Conservation (phyloP, 2,113 vertebrate genomes). For the Columbina picui region DNA sequence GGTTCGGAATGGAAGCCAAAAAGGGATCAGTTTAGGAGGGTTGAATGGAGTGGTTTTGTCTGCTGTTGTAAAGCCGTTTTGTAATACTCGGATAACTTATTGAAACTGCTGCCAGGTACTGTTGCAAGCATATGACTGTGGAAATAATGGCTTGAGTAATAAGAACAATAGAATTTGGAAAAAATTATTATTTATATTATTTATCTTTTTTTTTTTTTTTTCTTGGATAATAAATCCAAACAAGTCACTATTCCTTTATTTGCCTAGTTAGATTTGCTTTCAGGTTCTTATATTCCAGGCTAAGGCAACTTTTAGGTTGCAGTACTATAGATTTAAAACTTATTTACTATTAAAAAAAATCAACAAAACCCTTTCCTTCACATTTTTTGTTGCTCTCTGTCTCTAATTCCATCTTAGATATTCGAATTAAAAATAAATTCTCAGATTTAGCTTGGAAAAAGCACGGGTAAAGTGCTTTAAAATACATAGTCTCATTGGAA, state of each 20-base stretch:
- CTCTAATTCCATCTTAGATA: not conserved
- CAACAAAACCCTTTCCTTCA: not conserved
- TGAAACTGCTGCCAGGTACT: conserved; percentile 50
- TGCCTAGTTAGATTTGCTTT: not conserved
- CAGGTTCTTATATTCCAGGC: not conserved
- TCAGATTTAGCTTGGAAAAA: not conserved
- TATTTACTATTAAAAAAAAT: not conserved
- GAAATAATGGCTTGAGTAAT: conserved; percentile 43
- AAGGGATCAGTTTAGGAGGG: conserved; percentile 7
- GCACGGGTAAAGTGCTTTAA: not conserved
- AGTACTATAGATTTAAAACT: not conserved
- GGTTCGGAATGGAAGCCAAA: conserved; percentile 4
- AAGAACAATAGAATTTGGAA: conserved; percentile 15
- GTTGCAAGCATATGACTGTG: conserved; percentile 46
- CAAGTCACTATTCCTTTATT: not conserved
- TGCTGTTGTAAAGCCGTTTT: conserved; percentile 27
- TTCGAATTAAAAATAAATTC: not conserved
- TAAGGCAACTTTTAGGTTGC: not conserved
- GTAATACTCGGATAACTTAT: conserved; percentile 45
- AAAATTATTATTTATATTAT: not conserved
- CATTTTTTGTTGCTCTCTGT: not conserved
- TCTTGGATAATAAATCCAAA: not conserved
- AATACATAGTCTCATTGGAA: not conserved
- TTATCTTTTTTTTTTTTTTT: not conserved
- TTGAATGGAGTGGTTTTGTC: conserved; percentile 40